Conservation (phyloP, 2,888 invertebrate species). For the Alviniconcha strummeri region DNA sequence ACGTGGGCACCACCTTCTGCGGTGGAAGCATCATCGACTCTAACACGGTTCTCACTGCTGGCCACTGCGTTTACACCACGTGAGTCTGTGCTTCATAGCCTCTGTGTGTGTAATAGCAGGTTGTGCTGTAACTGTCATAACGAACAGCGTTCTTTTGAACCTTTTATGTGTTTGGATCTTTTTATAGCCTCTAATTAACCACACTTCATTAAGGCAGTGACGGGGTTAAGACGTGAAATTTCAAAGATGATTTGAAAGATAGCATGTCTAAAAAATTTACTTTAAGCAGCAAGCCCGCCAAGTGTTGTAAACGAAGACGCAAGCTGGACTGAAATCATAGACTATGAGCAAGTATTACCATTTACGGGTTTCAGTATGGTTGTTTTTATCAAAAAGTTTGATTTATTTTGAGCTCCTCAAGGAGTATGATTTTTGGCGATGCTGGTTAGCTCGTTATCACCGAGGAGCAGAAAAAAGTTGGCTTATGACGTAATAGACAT, state of each 20-base stretch:
- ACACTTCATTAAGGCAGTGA: not conserved
- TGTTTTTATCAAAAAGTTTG: no score
- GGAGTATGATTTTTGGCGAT: no score
- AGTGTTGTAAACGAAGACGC: no score
- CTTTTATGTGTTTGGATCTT: not conserved
- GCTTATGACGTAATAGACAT: not conserved
- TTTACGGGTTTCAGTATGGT: no score
- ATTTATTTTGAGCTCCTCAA: no score
- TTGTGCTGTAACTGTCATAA: not conserved
- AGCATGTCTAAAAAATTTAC: no score
- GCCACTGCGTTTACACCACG: conserved; percentile 45
- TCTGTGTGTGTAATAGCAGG: not conserved
- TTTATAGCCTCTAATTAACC: not conserved
- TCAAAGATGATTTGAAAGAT: no score
- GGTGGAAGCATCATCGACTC: conserved; percentile 51
- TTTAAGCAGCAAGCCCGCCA: no score
- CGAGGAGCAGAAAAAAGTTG: not conserved
- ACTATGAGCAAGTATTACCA: no score
- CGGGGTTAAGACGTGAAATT: no score
- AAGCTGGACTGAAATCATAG: no score
- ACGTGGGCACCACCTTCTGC: conserved; percentile 39
- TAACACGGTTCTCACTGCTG: conserved; percentile 51
- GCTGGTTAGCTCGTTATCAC: no score
- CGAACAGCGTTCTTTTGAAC: not conserved
- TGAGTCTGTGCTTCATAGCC: not conserved